Base-by-base conservation (phyloP, 2,888 invertebrate genomes). In the Rotaria magnacalcarata region DNA sequence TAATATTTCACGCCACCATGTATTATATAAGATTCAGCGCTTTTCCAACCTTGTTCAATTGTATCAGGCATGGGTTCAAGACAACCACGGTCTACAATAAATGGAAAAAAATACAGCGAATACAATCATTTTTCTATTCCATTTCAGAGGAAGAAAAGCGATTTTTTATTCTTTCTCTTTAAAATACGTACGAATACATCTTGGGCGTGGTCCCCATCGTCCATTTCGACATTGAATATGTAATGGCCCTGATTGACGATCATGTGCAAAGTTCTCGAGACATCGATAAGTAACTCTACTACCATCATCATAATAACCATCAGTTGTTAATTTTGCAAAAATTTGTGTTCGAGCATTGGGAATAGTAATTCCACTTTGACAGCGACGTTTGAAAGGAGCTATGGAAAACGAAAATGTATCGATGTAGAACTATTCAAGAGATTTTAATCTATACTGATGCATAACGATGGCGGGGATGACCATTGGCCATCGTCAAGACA, bases 141-240 rank as follows among this genome's bases (percentile, higher is more conserved):
- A 34, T 34, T 34, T 34, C 34, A 2, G 34, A 34, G 34, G 34
- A 34, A 34, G 34, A 34, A 41, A 21, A 6, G 2, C 10, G 14
- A 2, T 60, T 7, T 7, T 34, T 34, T 34, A 34, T 34, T 34
- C 34, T 34, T 34, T 34, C 34, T 34, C 34, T 34, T 34, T 34
- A 34, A 75, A 27, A 24, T n/a, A 80, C 80, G 4, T 80, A 80
- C 80, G 80, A n/a, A 47, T 80, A n/a, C 80, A 80, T 80, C 47
- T 7, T 21, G 80, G 80, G 24, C 80, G 80, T 47, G 80, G 80
- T 24, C 80, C 80, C 80, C 80, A 80, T 21, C 80, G 43, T 47
- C 80, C 80, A 47, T 80, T 80, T 80, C 24, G 8, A 80, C 80
- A 80, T n/a, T 80, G 47, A n/a, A 80, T 80, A 14, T 80, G 24